Base-by-base conservation (phyloP, 2,113 vertebrate genomes). In the Pipra filicauda region DNA sequence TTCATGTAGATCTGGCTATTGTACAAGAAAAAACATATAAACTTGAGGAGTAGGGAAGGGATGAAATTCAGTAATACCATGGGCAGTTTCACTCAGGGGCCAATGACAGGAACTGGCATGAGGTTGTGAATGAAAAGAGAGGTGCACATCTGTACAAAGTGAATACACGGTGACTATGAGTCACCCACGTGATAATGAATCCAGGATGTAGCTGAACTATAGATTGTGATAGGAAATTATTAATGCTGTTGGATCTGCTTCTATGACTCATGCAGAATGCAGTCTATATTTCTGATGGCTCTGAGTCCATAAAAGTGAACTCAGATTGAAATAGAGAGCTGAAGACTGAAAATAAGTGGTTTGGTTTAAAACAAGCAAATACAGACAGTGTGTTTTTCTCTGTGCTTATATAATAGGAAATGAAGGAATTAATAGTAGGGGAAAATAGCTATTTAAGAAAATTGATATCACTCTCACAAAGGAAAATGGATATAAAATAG, bases 151-250 rank as follows among this genome's bases (percentile, higher is more conserved):
- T 74, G 33, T 54, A 46, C 46, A 35, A 67, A 82, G 48, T 21
- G 48, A 55, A 54, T 48, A n/a, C 27, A 61, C 41, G 19, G 14
- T 72, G n/a, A 51, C 37, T 43, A 19, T 67, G 41, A 69, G 57
- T 90, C 49, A 88, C 21, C 35, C 39, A 7, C 17, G 39, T 52
- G 91, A 80, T 91, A 83, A 73, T 57, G 67, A 95, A 69, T 49
- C 44, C 89, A 49, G 51, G 54, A 72, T 65, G 62, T 65, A 69
- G 21, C 62, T 84, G 76, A 76, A 77, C 51, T 80, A 77, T 73
- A 83, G 91, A 85, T 64, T 88, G 28, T 86, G 69, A 66, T 80
- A 76, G 83, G 54, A 94, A 91, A 95, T 92, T 65, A 88, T 90
- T 93, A 83, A 88, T 92, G 64, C 20, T 77, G n/a, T 66, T 89